Conservation (phyloP, 2,797 vertebrate species). For the Scomberomorus guttatus region DNA sequence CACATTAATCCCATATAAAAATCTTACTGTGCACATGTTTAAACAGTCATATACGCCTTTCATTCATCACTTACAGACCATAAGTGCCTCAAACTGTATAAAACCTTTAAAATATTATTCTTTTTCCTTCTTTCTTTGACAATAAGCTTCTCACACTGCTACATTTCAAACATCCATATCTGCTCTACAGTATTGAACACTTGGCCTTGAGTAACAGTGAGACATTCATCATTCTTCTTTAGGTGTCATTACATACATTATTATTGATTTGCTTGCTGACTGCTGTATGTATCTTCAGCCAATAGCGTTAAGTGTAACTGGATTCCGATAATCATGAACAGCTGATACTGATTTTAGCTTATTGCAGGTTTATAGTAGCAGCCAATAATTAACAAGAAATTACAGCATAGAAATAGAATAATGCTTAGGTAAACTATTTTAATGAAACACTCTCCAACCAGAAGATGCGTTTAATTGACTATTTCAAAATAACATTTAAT, state of each 20-base stretch:
- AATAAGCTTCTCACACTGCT: no score
- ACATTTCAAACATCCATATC: background rate
- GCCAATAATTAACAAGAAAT: no score
- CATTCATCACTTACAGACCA: background rate
- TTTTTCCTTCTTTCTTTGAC: no score
- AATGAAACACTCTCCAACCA: no score
- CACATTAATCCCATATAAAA: no score
- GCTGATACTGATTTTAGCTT: no score
- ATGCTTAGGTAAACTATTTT: no score
- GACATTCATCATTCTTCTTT: conserved; percentile 13
- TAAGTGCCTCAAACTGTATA: background rate
- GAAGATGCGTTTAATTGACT: no score
- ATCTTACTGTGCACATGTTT: background rate
- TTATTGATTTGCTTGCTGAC: background rate
- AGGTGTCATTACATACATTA: background rate
- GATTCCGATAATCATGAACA: conserved; percentile 16
- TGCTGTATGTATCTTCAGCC: background rate
- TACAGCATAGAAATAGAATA: no score
- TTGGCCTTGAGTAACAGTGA: conserved; percentile 15
- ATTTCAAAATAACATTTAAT: no score
- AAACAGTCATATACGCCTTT: background rate
- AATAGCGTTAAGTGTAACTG: background rate
- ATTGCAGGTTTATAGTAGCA: no score
- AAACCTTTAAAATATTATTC: background rate
- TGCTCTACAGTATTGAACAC: background rate